phyloP scores from a whole-genome alignment of 2,888 invertebrate species.

The Iphiclides podalirius region DNA sequence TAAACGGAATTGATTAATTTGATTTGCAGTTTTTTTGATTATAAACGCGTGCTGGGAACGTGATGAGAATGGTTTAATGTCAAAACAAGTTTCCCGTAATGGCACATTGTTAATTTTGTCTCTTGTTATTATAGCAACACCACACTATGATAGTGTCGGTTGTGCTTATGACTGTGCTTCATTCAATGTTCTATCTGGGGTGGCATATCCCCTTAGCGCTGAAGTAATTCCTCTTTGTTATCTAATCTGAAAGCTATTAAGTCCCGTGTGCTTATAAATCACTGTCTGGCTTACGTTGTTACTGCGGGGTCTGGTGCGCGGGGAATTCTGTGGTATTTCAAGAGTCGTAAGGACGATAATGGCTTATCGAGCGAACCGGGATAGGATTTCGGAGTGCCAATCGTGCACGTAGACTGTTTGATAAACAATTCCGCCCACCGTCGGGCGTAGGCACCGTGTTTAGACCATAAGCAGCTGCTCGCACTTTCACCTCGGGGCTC shows the following conservation, averaged over 20 bases:
- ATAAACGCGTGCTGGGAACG: not conserved
- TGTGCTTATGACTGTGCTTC: no score
- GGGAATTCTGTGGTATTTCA: conserved; percentile 4
- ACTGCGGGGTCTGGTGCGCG: conserved; percentile 26
- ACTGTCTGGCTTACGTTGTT: conserved; percentile 32
- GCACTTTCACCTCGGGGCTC: conserved; percentile 66
- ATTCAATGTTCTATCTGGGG: conserved; percentile 14
- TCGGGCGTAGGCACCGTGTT: conserved; percentile 37
- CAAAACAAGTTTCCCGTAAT: not conserved
- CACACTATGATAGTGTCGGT: no score
- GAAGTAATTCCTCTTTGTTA: conserved; percentile 35
- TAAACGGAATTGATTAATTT: no score
- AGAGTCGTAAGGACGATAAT: conserved; percentile 29
- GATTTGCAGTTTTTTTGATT: no score
- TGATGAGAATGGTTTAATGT: not conserved
- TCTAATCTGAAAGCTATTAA: conserved; percentile 42
- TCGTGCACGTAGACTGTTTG: conserved; percentile 32
- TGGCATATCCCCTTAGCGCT: conserved; percentile 17
- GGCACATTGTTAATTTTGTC: not conserved
- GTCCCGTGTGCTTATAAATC: conserved; percentile 35
- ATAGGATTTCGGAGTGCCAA: conserved; percentile 28
- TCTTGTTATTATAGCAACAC: not conserved
- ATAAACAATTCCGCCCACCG: conserved; percentile 49
- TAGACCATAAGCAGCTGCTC: conserved; percentile 48
- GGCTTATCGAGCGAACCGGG: conserved; percentile 19